phyloP scores from a whole-genome alignment of 2,797 vertebrate genomes.

The Schizopygopsis pylzovi region DNA sequence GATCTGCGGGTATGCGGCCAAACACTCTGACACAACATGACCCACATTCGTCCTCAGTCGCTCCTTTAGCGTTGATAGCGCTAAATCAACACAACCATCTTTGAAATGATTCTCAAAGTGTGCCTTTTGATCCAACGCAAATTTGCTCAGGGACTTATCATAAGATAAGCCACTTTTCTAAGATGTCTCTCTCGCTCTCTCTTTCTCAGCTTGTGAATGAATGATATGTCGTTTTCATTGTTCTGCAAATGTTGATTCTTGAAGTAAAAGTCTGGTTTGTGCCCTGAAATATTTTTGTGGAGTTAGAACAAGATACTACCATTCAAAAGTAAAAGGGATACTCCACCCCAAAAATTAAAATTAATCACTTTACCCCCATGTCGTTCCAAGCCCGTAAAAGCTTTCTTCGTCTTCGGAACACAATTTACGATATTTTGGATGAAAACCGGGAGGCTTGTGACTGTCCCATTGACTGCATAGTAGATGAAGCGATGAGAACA shows the following conservation, averaged over 20 bases:
- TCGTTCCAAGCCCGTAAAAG: no score
- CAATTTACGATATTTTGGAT: no score
- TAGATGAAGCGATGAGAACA: no score
- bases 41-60: neutral
- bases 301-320: neutral
- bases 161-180: neutral
- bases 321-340: no score
- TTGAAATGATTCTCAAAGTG: neutral
- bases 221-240: slow-evolving; percentile 6
- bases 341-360: no score
- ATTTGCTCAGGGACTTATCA: neutral
- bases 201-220: neutral
- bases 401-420: no score
- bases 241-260: neutral
- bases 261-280: slow-evolving; percentile 6
- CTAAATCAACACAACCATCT: slow-evolving; percentile 5
- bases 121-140: neutral
- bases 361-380: no score
- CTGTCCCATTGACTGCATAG: no score
- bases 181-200: neutral
- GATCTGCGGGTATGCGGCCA: slow-evolving; percentile 86
- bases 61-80: neutral
- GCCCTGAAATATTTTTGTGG: neutral
- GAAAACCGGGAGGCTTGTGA: no score
- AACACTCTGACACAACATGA: neutral